A percentile compares a stretch with the other conserved stretches of the same genome.
Evolutionary conservation across 2,888 invertebrate species (phyloP).

Genomic region (Agonopterix subpropinquella): DNA sequence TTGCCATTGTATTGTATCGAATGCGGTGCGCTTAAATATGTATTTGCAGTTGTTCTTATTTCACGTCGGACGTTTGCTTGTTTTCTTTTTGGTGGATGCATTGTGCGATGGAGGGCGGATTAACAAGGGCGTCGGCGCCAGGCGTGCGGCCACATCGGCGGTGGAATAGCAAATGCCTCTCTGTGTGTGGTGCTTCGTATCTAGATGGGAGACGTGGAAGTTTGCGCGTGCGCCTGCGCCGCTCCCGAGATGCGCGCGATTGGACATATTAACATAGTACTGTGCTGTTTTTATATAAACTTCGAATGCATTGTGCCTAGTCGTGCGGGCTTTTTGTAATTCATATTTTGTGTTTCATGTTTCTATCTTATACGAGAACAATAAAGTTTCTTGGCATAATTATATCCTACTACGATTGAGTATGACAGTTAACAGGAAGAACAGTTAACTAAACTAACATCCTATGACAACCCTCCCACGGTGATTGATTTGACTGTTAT

Average conservation of each 20-base stretch:
- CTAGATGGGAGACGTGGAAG: slow-evolving; percentile 30
- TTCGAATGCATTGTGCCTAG: slow-evolving; percentile 22
- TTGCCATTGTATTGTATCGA: slow-evolving; percentile 32
- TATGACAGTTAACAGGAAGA: no score
- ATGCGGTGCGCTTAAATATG: slow-evolving; percentile 38
- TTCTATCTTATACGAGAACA: not conserved
- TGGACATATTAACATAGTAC: slow-evolving; percentile 44
- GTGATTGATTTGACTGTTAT: no score
- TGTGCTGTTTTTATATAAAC: slow-evolving; percentile 31
- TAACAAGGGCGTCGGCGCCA: slow-evolving; percentile 67
- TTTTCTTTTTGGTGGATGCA: slow-evolving; percentile 47
- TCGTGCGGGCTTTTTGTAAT: slow-evolving; percentile 29
- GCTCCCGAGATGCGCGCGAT: slow-evolving; percentile 42
- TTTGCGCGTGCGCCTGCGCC: slow-evolving; percentile 27
- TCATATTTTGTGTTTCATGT: slow-evolving; percentile 27
- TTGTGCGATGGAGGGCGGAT: slow-evolving; percentile 62
- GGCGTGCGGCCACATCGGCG: slow-evolving; percentile 34
- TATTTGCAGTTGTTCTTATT: slow-evolving; percentile 39
- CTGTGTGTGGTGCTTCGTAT: slow-evolving; percentile 43
- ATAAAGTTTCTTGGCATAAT: not conserved
- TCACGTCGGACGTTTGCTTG: slow-evolving; percentile 17
- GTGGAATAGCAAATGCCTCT: slow-evolving; percentile 56
- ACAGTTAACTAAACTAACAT: no score
- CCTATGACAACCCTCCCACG: no score
- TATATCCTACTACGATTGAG: not conserved